Evolutionary conservation across 1,140 invertebrate species (phyloP).

Genomic region (Drosophila ercepeae): DNA sequence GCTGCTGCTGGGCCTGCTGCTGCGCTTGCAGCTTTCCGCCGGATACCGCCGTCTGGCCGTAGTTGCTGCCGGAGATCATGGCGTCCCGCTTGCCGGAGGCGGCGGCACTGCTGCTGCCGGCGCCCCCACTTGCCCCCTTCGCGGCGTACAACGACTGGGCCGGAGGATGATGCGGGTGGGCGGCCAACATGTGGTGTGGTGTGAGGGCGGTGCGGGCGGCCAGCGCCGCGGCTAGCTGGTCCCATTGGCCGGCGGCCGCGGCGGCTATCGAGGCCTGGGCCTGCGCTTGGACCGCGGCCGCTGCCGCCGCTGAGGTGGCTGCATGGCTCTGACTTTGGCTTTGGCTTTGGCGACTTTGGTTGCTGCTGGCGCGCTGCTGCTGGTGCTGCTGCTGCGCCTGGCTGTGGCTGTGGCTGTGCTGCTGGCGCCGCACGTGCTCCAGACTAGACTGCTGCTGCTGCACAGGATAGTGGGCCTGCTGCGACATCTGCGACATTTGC

Average conservation of each 20-base stretch:
- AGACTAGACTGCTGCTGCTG: conserved; percentile 71
- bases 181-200: conserved; percentile 81
- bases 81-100: conserved; percentile 77
- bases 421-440: conserved; percentile 62
- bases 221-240: conserved; percentile 73
- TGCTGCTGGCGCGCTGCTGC: conserved; percentile 71
- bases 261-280: conserved; percentile 48
- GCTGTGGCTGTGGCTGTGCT: conserved; percentile 54
- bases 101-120: conserved; percentile 23
- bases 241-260: conserved; percentile 71
- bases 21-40: conserved; percentile 43
- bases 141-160: conserved; percentile 56
- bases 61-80: conserved; percentile 77
- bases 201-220: conserved; percentile 77
- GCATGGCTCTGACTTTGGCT: conserved; percentile 67
- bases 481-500: conserved; percentile 84
- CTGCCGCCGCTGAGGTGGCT: conserved; percentile 56
- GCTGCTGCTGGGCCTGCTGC: conserved; percentile 44
- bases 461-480: conserved; percentile 82
- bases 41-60: conserved; percentile 42
- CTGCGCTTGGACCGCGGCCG: conserved; percentile 41
- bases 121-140: conserved; percentile 48
- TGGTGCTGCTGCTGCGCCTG: conserved; percentile 45
- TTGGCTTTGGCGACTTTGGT: conserved; percentile 82
- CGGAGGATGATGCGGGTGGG: conserved; percentile 31